Conservation (phyloP, 2,113 vertebrate species). For the Kryptolebias marmoratus region DNA sequence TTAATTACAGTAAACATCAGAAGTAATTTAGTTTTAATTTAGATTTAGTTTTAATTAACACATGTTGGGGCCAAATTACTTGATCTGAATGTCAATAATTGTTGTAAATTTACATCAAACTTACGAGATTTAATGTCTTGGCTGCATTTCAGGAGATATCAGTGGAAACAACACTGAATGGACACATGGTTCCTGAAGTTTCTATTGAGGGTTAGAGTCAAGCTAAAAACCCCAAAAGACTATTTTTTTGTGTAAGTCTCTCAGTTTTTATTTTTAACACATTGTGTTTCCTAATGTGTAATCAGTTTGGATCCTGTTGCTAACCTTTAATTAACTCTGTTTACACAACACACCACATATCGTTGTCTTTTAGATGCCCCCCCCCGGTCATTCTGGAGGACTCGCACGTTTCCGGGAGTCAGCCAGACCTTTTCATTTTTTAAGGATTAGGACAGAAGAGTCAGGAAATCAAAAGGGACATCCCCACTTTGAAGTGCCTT, state of each 20-base stretch:
- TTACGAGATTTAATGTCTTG: neutral
- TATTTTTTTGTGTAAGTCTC: conserved; percentile 48
- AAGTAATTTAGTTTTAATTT: neutral
- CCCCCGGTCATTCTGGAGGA: conserved; percentile 36
- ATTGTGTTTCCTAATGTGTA: neutral
- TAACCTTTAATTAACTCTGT: neutral
- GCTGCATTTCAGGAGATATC: conserved; percentile 47
- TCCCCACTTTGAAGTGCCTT: conserved; percentile 72
- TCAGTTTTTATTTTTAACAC: neutral
- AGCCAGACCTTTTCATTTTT: conserved; percentile 48
- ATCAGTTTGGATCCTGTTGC: neutral
- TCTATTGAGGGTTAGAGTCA: conserved; percentile 61
- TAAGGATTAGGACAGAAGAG: conserved; percentile 42
- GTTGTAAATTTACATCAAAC: neutral
- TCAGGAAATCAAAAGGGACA: conserved; percentile 60
- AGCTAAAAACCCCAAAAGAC: conserved; percentile 2
- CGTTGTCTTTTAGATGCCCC: conserved; percentile 56
- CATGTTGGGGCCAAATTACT: neutral
- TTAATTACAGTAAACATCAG: too few species aligned
- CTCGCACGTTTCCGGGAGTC: conserved; percentile 42
- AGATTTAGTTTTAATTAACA: neutral
- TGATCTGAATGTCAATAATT: neutral
- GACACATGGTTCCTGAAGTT: conserved; percentile 64
- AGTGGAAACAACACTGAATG: conserved; percentile 54
- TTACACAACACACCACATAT: neutral